Conservation (phyloP, 2,888 invertebrate genomes). For the Arenicola marina region DNA sequence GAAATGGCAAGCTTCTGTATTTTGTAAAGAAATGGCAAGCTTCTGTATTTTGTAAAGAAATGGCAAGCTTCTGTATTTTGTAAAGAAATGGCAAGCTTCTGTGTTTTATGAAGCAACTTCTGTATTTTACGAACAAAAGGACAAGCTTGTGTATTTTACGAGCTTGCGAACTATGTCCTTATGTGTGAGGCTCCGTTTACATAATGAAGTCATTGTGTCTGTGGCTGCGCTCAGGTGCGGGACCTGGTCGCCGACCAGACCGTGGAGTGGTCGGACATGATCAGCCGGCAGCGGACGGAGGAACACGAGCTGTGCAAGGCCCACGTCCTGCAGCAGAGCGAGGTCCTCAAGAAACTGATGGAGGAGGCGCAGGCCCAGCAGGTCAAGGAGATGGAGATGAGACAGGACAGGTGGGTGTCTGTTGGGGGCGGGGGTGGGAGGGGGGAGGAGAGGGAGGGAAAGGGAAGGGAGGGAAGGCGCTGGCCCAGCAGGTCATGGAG, state of each 20-base stretch:
- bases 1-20: too few relatives aligned
- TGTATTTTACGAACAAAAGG: too few relatives aligned
- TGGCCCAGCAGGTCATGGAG: constrained; percentile 77
- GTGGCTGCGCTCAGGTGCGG: constrained; percentile 51
- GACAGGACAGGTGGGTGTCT: constrained; percentile 75
- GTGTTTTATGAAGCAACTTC: too few relatives aligned
- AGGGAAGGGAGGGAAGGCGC: constrained; percentile 86
- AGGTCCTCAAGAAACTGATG: constrained; percentile 88
- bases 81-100: too few relatives aligned
- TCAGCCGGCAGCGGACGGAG: constrained; percentile 77
- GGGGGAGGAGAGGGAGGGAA: too few relatives aligned
- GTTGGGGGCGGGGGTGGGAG: too few relatives aligned
- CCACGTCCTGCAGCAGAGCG: constrained; percentile 79
- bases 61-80: too few relatives aligned
- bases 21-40: too few relatives aligned
- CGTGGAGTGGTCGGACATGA: constrained; percentile 90
- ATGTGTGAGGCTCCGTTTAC: constrained; percentile 1
- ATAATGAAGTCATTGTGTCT: constrained; percentile 1
- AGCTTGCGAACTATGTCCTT: too few relatives aligned
- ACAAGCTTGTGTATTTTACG: too few relatives aligned
- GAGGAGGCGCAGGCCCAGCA: constrained; percentile 77
- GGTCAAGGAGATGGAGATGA: constrained; percentile 84
- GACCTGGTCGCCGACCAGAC: constrained; percentile 88
- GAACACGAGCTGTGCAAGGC: constrained; percentile 76
- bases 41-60: too few relatives aligned